A percentile compares a stretch with the other conserved stretches of the same genome.
Evolutionary conservation across 2,888 invertebrate genomes (phyloP).

Genomic region (Brachypalpus laphriformis): DNA sequence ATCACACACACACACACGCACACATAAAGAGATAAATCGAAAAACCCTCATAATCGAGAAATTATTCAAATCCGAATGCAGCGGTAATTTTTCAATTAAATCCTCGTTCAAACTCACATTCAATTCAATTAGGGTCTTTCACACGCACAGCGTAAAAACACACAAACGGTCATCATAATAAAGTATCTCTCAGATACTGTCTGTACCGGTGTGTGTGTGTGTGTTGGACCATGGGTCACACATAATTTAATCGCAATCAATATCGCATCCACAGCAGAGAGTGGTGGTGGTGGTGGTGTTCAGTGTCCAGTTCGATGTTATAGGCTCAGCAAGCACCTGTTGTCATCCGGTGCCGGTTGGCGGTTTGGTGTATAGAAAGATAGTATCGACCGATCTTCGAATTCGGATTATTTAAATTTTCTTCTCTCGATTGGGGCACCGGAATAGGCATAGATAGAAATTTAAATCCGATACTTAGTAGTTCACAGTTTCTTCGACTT

Average conservation of each 20-base stretch:
- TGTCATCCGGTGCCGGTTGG: slow-evolving; percentile 25
- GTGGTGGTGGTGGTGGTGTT: too few relatives aligned
- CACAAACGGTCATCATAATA: slow-evolving; percentile 35
- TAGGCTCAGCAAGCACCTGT: slow-evolving; percentile 65
- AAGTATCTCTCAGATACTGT: slow-evolving; percentile 6
- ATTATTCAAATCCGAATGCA: slow-evolving; percentile 67
- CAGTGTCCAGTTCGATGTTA: slow-evolving; percentile 55
- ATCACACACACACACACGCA: too few relatives aligned
- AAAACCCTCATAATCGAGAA: slow-evolving; percentile 59
- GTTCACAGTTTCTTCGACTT: slow-evolving; percentile 23
- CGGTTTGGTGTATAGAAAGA: too few relatives aligned
- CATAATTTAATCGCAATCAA: slow-evolving; percentile 68
- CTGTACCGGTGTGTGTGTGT: neutral
- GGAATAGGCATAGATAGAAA: slow-evolving; percentile 9
- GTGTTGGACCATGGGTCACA: slow-evolving; percentile 23
- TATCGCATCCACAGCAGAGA: slow-evolving; percentile 22
- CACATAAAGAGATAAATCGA: too few relatives aligned
- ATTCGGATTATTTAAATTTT: slow-evolving; percentile 68
- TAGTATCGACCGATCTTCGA: slow-evolving; percentile 34
- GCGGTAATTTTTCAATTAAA: slow-evolving; percentile 74
- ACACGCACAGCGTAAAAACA: slow-evolving; percentile 47
- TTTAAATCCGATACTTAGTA: slow-evolving; percentile 43
- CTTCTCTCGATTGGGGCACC: neutral
- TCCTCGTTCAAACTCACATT: slow-evolving; percentile 73
- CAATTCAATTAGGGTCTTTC: slow-evolving; percentile 71